Evolutionary conservation across 2,797 vertebrate species (phyloP).

Genomic region (Pseudopleuronectes americanus): DNA sequence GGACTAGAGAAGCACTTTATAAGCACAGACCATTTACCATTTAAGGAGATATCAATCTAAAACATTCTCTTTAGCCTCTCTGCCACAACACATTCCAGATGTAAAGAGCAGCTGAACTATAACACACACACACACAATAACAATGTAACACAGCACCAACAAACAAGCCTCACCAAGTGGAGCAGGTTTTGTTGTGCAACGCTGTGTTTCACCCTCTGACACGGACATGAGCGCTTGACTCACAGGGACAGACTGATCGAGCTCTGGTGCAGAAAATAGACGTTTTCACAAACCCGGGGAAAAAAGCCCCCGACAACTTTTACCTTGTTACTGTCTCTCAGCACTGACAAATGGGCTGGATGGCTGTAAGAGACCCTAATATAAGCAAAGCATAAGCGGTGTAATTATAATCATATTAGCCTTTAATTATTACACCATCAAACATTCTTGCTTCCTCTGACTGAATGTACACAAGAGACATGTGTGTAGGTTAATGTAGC

Average conservation of each 20-base stretch:
- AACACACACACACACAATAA: constrained; percentile 26
- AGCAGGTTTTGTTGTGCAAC: constrained; percentile 34
- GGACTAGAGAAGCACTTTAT: too few relatives aligned
- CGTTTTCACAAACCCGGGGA: constrained; percentile 8
- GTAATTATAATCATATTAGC: constrained; percentile 1
- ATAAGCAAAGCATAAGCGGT: neutral
- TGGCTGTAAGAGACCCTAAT: neutral
- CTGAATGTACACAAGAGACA: constrained; percentile 14
- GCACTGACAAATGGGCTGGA: neutral
- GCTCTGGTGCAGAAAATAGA: constrained; percentile 14
- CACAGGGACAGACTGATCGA: constrained; percentile 10
- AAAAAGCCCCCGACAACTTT: constrained; percentile 2
- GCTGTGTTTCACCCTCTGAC: constrained; percentile 22
- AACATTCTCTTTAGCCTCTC: constrained; percentile 10
- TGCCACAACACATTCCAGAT: constrained; percentile 2
- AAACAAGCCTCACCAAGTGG: constrained; percentile 7
- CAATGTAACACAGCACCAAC: constrained; percentile 10
- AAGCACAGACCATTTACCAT: too few relatives aligned
- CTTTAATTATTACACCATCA: constrained; percentile 9
- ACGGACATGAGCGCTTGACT: constrained; percentile 31
- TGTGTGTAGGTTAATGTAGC: constrained; percentile 25
- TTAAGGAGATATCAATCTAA: too few relatives aligned
- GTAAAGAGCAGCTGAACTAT: constrained; percentile 37
- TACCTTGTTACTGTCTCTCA: neutral
- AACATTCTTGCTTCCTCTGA: neutral